Evolutionary conservation across 2,888 invertebrate genomes (phyloP).

Genomic region (Deilephila elpenor): DNA sequence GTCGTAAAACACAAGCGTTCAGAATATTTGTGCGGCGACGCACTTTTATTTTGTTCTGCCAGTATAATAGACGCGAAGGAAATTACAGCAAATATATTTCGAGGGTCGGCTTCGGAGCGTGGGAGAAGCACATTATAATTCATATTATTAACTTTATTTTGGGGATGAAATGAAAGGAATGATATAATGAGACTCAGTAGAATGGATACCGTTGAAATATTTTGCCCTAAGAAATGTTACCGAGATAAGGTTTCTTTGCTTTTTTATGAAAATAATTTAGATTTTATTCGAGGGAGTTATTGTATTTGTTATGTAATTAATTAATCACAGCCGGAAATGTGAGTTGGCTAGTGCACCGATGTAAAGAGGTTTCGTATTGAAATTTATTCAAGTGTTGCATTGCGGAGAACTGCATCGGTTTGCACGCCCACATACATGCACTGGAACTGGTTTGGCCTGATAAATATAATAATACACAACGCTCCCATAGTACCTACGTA

Average conservation of each 20-base stretch:
- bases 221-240: neutral
- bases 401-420: constrained; percentile 63
- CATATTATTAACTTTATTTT: constrained; percentile 23
- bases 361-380: constrained; percentile 51
- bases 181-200: constrained; percentile 15
- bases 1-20: constrained; percentile 26
- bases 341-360: neutral
- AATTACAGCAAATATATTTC: constrained; percentile 26
- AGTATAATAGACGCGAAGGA: constrained; percentile 25
- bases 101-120: constrained; percentile 15
- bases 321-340: neutral
- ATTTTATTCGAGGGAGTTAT: neutral
- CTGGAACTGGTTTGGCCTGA: constrained; percentile 61
- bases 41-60: constrained; percentile 24
- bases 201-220: neutral
- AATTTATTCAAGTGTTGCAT: constrained; percentile 67
- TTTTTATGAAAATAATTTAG: neutral
- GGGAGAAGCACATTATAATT: constrained; percentile 20
- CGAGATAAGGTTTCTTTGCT: neutral
- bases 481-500: constrained; percentile 44
- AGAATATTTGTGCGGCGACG: constrained; percentile 23
- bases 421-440: constrained; percentile 58
- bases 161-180: constrained; percentile 11
- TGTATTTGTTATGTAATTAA: neutral
- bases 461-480: constrained; percentile 32